phyloP scores from a whole-genome alignment of 2,888 invertebrate species.

The Fabriciana adippe region DNA sequence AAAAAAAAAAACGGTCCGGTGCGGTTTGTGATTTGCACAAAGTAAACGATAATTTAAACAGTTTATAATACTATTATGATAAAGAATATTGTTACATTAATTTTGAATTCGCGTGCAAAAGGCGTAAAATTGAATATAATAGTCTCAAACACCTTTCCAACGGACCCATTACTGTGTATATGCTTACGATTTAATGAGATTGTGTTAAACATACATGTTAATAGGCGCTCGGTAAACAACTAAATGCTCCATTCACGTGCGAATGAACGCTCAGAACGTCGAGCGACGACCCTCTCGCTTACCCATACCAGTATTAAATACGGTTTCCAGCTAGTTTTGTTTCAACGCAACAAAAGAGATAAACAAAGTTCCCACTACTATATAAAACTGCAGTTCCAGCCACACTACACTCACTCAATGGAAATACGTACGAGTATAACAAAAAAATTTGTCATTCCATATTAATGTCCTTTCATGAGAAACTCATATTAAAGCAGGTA shows the following conservation, averaged over 20 bases:
- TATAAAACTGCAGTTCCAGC: neutral
- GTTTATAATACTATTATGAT: neutral
- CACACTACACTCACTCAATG: constrained; percentile 7
- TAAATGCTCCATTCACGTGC: constrained; percentile 35
- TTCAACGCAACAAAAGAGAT: constrained; percentile 7
- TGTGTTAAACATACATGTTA: constrained; percentile 40
- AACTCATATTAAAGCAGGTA: constrained; percentile 3
- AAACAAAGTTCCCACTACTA: constrained; percentile 2
- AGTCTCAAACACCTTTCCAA: constrained; percentile 31
- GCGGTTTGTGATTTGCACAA: no score
- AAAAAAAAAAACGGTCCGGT: no score
- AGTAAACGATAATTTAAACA: neutral
- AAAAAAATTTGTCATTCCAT: neutral
- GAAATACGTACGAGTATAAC: neutral
- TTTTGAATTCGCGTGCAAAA: constrained; percentile 23
- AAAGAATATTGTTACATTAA: neutral
- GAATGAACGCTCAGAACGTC: constrained; percentile 14
- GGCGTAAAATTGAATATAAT: constrained; percentile 30
- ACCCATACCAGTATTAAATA: neutral
- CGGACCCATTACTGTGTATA: constrained; percentile 34
- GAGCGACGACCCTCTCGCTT: constrained; percentile 20
- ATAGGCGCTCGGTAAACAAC: constrained; percentile 37
- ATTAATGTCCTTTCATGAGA: constrained; percentile 7
- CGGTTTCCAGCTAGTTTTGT: neutral
- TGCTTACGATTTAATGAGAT: constrained; percentile 40